A percentile compares a stretch with the other conserved stretches of the same genome.
phyloP scores from a whole-genome alignment of 2,797 vertebrate species.

The Selene dorsalis region DNA sequence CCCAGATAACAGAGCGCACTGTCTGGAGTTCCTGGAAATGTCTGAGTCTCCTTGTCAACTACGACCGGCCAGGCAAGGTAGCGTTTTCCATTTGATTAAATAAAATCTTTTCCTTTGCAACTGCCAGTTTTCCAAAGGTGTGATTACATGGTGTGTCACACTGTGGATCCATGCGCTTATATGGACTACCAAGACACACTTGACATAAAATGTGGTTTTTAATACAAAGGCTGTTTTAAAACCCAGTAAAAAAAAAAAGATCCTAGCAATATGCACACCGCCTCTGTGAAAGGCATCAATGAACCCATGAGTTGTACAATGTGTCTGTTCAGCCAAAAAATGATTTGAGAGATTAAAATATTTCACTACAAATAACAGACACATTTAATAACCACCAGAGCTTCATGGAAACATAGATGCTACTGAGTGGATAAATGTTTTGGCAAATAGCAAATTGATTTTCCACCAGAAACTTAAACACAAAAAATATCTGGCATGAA shows the following conservation, averaged over 20 bases:
- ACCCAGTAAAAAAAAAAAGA: conserved; percentile 14
- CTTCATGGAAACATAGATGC: conserved; percentile 30
- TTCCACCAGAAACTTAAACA: conserved; percentile 57
- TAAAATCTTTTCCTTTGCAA: conserved; percentile 23
- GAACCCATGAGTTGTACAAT: conserved; percentile 22
- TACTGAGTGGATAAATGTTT: conserved; percentile 40
- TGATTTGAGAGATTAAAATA: conserved; percentile 42
- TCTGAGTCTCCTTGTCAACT: conserved; percentile 2
- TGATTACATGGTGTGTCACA: conserved; percentile 27
- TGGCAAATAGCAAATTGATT: conserved; percentile 54
- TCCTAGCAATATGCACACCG: conserved; percentile 1
- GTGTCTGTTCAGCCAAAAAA: conserved; percentile 22
- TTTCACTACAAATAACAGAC: conserved; percentile 44
- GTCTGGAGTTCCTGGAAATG: conserved; percentile 27
- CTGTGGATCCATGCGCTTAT: background rate
- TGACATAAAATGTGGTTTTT: conserved; percentile 18
- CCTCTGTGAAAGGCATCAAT: conserved; percentile 33
- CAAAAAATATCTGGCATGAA: conserved; percentile 24
- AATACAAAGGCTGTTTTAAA: conserved; percentile 34
- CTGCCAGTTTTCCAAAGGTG: conserved; percentile 36
- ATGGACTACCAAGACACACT: background rate
- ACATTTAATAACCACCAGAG: conserved; percentile 38
- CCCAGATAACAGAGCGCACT: conserved; percentile 31
- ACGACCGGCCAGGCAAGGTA: background rate
- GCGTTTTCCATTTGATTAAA: conserved; percentile 33